These are phyloP conservation scores for Myodes glareolus DNA, from an alignment of 2,113 vertebrate species.

Conservation along the genomic window DNA sequence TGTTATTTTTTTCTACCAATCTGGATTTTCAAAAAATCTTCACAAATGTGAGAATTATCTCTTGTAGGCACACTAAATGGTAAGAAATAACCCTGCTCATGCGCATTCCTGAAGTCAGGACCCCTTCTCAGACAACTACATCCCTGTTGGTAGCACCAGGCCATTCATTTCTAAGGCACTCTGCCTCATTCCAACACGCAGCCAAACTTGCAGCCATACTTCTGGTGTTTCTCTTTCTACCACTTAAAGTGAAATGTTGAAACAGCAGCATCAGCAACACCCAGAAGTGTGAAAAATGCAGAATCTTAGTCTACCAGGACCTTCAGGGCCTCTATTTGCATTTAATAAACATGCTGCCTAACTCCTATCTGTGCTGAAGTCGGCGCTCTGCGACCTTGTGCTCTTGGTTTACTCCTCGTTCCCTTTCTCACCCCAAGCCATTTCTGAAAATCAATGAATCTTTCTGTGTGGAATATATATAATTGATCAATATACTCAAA, in stretches of 20 bases:
- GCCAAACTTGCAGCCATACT: background rate
- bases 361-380: background rate
- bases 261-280: background rate
- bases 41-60: background rate
- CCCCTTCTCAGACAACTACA: background rate
- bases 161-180: background rate
- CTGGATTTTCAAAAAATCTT: slow-evolving; percentile 57
- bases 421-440: background rate
- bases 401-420: background rate
- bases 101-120: background rate
- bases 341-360: background rate
- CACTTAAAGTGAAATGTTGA: background rate
- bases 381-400: background rate
- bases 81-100: background rate
- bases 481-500: background rate
- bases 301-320: background rate
- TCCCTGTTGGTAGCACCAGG: background rate
- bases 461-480: background rate
- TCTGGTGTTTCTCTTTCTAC: background rate
- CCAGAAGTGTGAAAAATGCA: background rate
- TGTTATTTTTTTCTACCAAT: background rate
- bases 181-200: background rate
- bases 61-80: slow-evolving; percentile 12
- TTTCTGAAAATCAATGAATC: slow-evolving; percentile 6
- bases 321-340: background rate